Conservation (phyloP, 2,797 vertebrate species). For the Erpetoichthys calabaricus region DNA sequence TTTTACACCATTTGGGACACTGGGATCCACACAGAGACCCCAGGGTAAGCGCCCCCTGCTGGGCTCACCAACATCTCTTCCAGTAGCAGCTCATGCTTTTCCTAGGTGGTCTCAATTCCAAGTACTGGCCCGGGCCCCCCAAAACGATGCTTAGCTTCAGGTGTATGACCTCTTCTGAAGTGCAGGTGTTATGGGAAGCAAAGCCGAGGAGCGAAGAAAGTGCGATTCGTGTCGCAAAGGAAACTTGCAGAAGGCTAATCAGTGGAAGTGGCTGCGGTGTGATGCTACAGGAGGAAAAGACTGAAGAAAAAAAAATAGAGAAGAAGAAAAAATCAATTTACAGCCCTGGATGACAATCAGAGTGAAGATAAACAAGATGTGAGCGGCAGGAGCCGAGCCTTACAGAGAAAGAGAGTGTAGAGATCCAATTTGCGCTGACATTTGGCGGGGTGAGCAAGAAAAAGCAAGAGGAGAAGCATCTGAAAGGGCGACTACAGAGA, state of each 20-base stretch:
- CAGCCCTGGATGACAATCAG: background rate
- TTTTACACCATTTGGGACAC: too few species aligned
- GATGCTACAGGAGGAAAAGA: background rate
- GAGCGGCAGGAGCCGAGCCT: background rate
- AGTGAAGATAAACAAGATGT: slow-evolving; percentile 6
- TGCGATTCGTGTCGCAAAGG: too few species aligned
- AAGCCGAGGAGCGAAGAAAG: background rate
- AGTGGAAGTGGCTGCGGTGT: background rate
- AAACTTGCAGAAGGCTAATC: too few species aligned
- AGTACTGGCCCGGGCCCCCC: background rate
- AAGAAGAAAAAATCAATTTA: slow-evolving; percentile 1
- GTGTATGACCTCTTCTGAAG: slow-evolving; percentile 1
- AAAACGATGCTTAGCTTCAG: slow-evolving; percentile 2
- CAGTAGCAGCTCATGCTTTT: too few species aligned
- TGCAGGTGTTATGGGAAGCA: slow-evolving; percentile 6
- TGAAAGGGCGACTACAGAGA: slow-evolving; percentile 13
- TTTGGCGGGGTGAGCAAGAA: background rate
- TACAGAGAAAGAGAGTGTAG: background rate
- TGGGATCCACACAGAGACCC: too few species aligned
- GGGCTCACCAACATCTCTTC: too few species aligned
- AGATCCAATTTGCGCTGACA: background rate
- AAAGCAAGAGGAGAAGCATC: background rate
- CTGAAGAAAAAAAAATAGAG: background rate
- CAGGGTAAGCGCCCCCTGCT: too few species aligned
- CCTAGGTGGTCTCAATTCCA: too few species aligned